Evolutionary conservation across 2,888 invertebrate genomes (phyloP), one percentile per base, ranked within the genome.

Genomic region (Melieria picta): DNA sequence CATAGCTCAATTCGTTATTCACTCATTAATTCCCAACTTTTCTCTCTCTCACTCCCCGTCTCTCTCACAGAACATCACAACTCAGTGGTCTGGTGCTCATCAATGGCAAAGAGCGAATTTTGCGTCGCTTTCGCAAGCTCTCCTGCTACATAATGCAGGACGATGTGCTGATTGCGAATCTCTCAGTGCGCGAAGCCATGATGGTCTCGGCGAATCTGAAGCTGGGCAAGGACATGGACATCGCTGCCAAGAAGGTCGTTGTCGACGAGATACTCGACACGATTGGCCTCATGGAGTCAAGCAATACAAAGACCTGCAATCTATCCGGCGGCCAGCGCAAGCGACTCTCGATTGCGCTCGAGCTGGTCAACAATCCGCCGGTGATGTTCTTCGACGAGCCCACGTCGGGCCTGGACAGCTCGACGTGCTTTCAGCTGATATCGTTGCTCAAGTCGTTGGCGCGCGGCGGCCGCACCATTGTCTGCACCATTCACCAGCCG

Each of bases 301-400:
- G 90, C 67, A 91, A 94, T 79, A 96, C 96, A 0, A 89, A 93
- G 79, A 93, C 95, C 11, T 90, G 91, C 65, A 93, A 92, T 82
- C 89, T 97, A 57, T 96, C 96, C 7, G 97, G 97, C 30, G 97
- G 97, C 0, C 97, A 97, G 88, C 90, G 95, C 76, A 97, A 97
- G 86, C 90, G 97, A 72, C 88, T 97, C 75, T 96, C 96, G 6
- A 96, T 97, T 82, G 97, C 96, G 68, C 88, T 96, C 83, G 97
- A 97, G 88, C 89, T 97, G 85, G 96, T 97, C 65, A 97, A 97
- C 87, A 97, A 97, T 88, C 97, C 98, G 43, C 97, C 97, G 76
- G 95, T 98, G 74, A 97, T 98, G 96, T 98, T 97, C 87, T 97
- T 98, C 84, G 97, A 98, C 83, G 97, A 98, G 86, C 97, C 97